Conservation (phyloP, 2,797 vertebrate genomes). For the Falco cherrug region DNA sequence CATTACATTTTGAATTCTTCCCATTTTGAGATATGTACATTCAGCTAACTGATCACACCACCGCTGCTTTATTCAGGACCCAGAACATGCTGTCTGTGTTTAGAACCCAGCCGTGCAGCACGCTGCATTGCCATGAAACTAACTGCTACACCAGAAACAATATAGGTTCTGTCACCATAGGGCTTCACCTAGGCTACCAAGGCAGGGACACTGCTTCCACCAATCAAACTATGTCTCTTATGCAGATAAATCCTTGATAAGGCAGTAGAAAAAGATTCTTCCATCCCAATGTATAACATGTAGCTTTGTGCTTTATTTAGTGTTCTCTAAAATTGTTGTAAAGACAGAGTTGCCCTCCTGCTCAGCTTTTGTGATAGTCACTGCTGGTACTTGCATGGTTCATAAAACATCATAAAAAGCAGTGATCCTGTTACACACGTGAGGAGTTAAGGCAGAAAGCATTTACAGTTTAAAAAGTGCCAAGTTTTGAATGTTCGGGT, state of each 20-base stretch:
- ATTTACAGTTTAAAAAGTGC: neutral
- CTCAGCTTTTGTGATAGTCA: neutral
- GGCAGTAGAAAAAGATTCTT: neutral
- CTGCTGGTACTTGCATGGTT: neutral
- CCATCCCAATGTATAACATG: fast-evolving
- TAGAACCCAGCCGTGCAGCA: neutral
- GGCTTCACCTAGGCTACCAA: neutral
- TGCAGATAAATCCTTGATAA: neutral
- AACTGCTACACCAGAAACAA: neutral
- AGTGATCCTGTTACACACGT: neutral
- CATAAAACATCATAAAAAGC: neutral
- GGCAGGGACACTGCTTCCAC: neutral
- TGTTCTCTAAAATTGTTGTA: neutral
- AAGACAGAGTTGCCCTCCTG: neutral
- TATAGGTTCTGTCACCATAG: fast-evolving
- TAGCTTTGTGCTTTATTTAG: neutral
- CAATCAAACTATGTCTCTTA: neutral
- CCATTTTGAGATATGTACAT: neutral
- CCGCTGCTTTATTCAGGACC: neutral
- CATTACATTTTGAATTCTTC: neutral
- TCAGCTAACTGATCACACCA: neutral
- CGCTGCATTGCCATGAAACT: neutral
- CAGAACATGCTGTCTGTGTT: neutral
- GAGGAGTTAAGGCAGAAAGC: neutral
- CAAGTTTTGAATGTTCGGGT: neutral